These are phyloP conservation scores for Caracal caracal DNA, from an alignment of 2,113 vertebrate genomes.

Conservation along the genomic window DNA sequence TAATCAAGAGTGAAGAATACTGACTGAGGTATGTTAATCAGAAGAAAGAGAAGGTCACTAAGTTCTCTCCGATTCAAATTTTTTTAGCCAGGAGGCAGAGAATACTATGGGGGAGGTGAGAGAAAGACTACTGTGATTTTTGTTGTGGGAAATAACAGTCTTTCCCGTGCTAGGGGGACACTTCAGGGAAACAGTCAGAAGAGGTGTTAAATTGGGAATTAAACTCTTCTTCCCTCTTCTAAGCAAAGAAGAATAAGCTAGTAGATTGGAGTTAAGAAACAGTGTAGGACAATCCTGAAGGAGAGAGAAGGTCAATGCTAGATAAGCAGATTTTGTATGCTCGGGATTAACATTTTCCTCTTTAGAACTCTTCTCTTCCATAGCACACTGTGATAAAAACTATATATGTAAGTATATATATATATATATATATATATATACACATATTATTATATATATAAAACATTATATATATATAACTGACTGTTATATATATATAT, in stretches of 20 bases:
- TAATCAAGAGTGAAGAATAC: conserved; percentile 26
- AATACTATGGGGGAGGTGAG: neutral
- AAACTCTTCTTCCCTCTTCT: neutral
- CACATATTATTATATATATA: too few species aligned
- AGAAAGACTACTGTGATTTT: neutral
- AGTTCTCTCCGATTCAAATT: neutral
- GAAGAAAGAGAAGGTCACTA: conserved; percentile 7
- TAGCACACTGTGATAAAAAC: neutral
- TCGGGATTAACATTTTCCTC: neutral
- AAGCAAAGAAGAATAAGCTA: neutral
- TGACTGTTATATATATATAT: too few species aligned
- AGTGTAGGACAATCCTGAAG: neutral
- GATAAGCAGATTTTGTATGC: neutral
- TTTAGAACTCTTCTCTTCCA: neutral
- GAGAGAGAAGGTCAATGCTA: neutral
- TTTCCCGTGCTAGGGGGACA: neutral
- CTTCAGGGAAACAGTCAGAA: neutral
- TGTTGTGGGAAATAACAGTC: neutral
- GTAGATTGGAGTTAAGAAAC: neutral
- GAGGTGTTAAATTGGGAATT: neutral
- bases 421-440: too few species aligned
- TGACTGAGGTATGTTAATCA: neutral
- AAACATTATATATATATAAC: too few species aligned
- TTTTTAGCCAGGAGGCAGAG: neutral
- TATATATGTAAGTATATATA: neutral